These are phyloP conservation scores for Hydropotes inermis DNA, from an alignment of 2,113 vertebrate genomes.

Conservation along the genomic window DNA sequence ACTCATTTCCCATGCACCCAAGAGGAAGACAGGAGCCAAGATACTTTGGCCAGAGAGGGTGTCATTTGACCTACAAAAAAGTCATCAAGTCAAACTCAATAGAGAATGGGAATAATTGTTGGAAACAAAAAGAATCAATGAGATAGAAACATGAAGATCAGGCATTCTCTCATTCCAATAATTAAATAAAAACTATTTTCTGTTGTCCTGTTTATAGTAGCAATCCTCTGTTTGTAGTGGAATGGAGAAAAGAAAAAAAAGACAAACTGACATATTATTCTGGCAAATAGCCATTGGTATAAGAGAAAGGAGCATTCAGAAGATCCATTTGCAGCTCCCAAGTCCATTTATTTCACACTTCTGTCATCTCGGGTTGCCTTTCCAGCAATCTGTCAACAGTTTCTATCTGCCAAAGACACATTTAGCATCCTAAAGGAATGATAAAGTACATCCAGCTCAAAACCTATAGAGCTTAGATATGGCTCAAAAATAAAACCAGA, in stretches of 20 bases:
- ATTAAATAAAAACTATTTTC: slow-evolving; percentile 44
- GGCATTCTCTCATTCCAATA: neutral
- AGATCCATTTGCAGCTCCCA: slow-evolving; percentile 62
- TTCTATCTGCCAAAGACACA: slow-evolving; percentile 63
- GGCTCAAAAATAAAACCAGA: slow-evolving; percentile 60
- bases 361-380: slow-evolving; percentile 68
- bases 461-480: slow-evolving; percentile 14
- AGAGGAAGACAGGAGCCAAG: neutral
- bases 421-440: slow-evolving; percentile 48
- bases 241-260: neutral
- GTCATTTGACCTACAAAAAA: neutral
- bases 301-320: slow-evolving; percentile 48
- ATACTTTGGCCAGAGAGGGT: neutral
- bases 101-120: neutral
- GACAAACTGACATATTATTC: slow-evolving; percentile 38
- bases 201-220: slow-evolving; percentile 33
- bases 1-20: neutral
- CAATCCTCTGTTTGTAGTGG: neutral
- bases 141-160: neutral
- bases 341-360: slow-evolving; percentile 65
- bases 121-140: neutral
- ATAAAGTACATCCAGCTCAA: slow-evolving; percentile 47
- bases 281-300: slow-evolving; percentile 46
- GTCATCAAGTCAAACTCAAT: neutral
- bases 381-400: slow-evolving; percentile 75